phyloP scores from a whole-genome alignment of 1,140 invertebrate species.

The Neotoxoptera formosana region DNA sequence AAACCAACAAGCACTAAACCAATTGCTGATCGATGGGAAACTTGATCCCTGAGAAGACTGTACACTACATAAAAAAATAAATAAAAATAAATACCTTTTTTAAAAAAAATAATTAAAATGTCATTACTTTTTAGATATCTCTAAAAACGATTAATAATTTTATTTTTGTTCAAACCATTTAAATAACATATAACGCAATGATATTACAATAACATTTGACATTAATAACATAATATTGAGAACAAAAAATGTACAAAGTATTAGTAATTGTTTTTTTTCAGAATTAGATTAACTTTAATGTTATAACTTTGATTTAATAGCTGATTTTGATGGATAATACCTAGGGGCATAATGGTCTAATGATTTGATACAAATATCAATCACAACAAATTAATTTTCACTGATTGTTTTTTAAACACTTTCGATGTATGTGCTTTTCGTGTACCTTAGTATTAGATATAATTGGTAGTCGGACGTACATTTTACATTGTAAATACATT shows the following conservation, averaged over 20 bases:
- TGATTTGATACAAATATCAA: not conserved
- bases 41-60: not conserved
- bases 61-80: not conserved
- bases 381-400: not conserved
- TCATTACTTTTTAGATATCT: not conserved
- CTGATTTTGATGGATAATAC: not conserved
- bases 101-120: not conserved
- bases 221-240: not conserved
- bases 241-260: not conserved
- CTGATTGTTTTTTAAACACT: not conserved
- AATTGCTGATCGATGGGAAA: conserved; percentile 32
- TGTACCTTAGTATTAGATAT: not conserved
- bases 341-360: not conserved
- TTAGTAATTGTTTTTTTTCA: not conserved
- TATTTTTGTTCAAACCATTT: not conserved
- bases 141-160: not conserved
- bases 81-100: not conserved
- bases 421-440: not conserved
- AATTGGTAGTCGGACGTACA: not conserved
- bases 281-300: not conserved
- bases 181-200: too few relatives aligned
- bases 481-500: not conserved
- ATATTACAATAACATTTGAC: not conserved
- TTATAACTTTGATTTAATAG: not conserved
- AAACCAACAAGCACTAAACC: conserved; percentile 6